A percentile compares a stretch with the other conserved stretches of the same genome.
Conservation (phyloP, 2,888 invertebrate genomes). For the Atherix ibis region DNA sequence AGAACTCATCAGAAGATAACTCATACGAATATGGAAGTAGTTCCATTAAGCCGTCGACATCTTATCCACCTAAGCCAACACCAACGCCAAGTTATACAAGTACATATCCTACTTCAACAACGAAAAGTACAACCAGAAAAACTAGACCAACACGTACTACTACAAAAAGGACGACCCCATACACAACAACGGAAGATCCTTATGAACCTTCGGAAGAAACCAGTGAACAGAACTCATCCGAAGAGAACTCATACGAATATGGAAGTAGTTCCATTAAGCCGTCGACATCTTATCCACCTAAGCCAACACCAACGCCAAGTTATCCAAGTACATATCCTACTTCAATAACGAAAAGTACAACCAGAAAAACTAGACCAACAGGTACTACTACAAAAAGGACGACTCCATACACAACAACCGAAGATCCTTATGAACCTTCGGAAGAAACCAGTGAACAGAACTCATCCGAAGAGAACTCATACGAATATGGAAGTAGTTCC, state of each 20-base stretch:
- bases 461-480: not conserved
- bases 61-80: not conserved
- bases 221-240: too few relatives aligned
- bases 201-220: too few relatives aligned
- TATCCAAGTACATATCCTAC: not conserved
- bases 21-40: not conserved
- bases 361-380: constrained; percentile 1
- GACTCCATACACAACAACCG: too few relatives aligned
- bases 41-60: not conserved
- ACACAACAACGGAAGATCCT: too few relatives aligned
- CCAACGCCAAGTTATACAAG: not conserved
- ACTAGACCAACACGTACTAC: constrained; percentile 1
- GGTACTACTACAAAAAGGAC: not conserved
- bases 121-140: not conserved
- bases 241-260: not conserved
- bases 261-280: not conserved
- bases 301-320: constrained; percentile 1
- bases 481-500: not conserved
- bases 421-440: too few relatives aligned
- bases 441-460: too few relatives aligned
- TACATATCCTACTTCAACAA: too few relatives aligned
- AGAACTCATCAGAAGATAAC: not conserved
- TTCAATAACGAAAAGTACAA: not conserved
- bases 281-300: not conserved
- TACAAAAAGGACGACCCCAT: too few relatives aligned